Percentiles rank a stretch among this genome's conserved stretches.
phyloP scores from a whole-genome alignment of 2,888 invertebrate species.

The Erebia epiphron region DNA sequence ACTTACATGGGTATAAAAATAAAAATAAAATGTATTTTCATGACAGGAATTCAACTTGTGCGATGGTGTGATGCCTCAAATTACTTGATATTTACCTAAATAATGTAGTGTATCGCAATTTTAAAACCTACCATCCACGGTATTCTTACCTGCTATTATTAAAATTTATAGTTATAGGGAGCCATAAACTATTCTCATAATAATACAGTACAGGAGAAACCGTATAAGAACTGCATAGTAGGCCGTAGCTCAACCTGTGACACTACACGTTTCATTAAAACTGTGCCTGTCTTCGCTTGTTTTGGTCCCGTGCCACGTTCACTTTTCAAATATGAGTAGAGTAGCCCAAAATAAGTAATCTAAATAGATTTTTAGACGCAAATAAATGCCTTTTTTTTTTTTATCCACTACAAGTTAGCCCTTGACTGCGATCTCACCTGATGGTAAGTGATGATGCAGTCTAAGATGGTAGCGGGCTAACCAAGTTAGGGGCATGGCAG shows the following conservation, averaged over 20 bases:
- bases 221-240: slow-evolving; percentile 27
- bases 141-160: not conserved
- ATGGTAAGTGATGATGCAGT: too few species aligned
- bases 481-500: too few species aligned
- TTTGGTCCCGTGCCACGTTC: slow-evolving; percentile 48
- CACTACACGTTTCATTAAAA: slow-evolving; percentile 62
- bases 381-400: too few species aligned
- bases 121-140: not conserved
- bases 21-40: too few species aligned
- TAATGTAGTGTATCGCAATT: not conserved
- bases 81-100: not conserved
- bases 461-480: too few species aligned
- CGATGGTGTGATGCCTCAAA: too few species aligned
- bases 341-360: too few species aligned
- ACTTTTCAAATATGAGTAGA: too few species aligned
- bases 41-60: not conserved
- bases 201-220: slow-evolving; percentile 12
- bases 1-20: too few species aligned
- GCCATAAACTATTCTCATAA: slow-evolving; percentile 27
- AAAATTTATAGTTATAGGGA: not conserved
- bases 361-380: too few species aligned
- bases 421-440: too few species aligned
- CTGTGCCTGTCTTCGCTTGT: slow-evolving; percentile 62
- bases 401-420: too few species aligned
- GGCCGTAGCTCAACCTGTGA: slow-evolving; percentile 5